Evolutionary conservation across 2,888 invertebrate genomes (phyloP).

Genomic region (Leptinotarsa juncta): DNA sequence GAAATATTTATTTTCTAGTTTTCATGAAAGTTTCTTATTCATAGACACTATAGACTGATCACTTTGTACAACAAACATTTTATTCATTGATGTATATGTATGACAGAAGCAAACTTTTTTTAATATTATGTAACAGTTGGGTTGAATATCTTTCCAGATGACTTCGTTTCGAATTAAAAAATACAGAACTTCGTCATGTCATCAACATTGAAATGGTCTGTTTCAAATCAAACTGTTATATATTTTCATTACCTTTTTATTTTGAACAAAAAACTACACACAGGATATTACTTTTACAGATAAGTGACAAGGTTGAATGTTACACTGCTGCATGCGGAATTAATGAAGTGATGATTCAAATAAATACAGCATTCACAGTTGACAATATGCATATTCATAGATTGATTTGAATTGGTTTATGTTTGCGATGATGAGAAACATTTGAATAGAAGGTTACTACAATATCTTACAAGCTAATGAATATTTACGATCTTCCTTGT

Average conservation of each 20-base stretch:
- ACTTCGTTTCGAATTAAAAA: background rate
- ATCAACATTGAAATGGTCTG: constrained; percentile 16
- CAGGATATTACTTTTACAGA: background rate
- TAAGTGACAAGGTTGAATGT: constrained; percentile 5
- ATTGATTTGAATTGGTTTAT: background rate
- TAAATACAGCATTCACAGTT: background rate
- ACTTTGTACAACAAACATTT: too few species aligned
- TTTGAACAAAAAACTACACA: constrained; percentile 10
- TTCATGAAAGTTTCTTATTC: too few species aligned
- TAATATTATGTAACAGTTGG: background rate
- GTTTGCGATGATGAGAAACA: too few species aligned
- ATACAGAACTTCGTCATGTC: constrained; percentile 13
- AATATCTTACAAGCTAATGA: too few species aligned
- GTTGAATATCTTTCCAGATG: constrained; percentile 18
- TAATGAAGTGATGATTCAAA: background rate
- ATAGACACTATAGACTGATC: too few species aligned
- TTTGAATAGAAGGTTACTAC: too few species aligned
- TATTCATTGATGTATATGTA: background rate
- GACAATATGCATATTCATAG: background rate
- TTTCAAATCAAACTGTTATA: background rate
- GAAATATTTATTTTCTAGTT: too few species aligned
- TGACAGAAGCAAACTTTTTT: background rate
- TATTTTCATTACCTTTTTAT: constrained; percentile 17
- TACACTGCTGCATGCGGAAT: background rate
- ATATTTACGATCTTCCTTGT: too few species aligned